These are phyloP conservation scores for Chironomus riparius DNA, from an alignment of 2,888 invertebrate genomes.

Conservation along the genomic window DNA sequence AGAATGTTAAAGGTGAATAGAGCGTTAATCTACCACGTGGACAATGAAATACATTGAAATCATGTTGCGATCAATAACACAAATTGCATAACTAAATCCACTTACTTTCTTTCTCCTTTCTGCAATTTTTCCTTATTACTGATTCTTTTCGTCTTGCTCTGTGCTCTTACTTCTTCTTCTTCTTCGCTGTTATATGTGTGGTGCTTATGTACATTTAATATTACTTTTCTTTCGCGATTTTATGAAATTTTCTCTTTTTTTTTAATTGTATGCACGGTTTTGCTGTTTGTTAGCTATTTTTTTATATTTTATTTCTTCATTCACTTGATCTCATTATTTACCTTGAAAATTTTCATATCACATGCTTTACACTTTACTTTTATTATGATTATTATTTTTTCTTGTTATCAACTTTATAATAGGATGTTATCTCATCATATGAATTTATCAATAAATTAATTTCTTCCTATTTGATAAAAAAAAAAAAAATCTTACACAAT, in stretches of 20 bases:
- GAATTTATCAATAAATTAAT: neutral
- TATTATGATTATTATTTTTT: neutral
- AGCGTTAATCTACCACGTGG: neutral
- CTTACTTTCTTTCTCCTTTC: neutral
- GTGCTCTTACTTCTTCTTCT: neutral
- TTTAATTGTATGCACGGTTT: neutral
- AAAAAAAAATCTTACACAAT: neutral
- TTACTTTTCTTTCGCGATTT: conserved; percentile 6
- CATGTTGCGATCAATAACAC: neutral
- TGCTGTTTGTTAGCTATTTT: conserved; percentile 1
- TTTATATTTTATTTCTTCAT: neutral
- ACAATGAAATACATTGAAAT: neutral
- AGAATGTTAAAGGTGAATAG: neutral
- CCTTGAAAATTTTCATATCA: neutral
- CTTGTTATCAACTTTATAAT: neutral
- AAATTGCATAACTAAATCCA: neutral
- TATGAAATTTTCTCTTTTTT: conserved; percentile 21
- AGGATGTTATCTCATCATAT: neutral
- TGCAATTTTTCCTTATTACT: neutral
- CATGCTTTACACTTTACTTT: neutral
- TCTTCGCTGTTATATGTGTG: neutral
- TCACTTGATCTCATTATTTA: neutral
- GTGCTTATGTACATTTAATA: neutral
- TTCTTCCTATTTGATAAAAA: too few species aligned
- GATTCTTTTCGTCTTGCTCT: neutral